These are phyloP conservation scores for Drosophila busckii DNA, from an alignment of 1,140 invertebrate genomes.

Conservation along the genomic window DNA sequence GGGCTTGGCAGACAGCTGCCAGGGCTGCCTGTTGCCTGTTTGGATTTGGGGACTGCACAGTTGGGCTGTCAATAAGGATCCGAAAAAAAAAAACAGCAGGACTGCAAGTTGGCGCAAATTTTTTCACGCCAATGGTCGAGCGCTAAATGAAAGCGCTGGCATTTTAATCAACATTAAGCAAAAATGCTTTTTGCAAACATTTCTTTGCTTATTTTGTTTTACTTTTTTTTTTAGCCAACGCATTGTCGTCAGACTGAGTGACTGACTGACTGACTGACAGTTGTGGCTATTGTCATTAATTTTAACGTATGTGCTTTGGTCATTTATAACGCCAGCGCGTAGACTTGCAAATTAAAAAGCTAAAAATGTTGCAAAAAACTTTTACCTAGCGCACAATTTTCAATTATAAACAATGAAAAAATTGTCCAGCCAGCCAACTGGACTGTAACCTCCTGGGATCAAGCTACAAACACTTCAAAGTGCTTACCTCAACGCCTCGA, in stretches of 20 bases:
- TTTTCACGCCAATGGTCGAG: constrained; percentile 54
- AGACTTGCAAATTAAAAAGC: constrained; percentile 67
- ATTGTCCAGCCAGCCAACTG: constrained; percentile 20
- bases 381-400: constrained; percentile 31
- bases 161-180: constrained; percentile 78
- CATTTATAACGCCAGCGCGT: constrained; percentile 57
- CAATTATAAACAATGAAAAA: constrained; percentile 42
- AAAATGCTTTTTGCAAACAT: constrained; percentile 74
- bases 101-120: constrained; percentile 56
- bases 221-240: constrained; percentile 1
- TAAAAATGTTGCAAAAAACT: constrained; percentile 12
- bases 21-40: constrained; percentile 46
- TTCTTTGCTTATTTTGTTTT: constrained; percentile 34
- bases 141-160: constrained; percentile 55
- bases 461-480: constrained; percentile 62
- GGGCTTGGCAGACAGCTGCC: constrained; percentile 62
- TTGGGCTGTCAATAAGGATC: constrained; percentile 64
- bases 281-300: constrained; percentile 63
- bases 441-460: constrained; percentile 15
- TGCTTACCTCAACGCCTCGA: constrained; percentile 13
- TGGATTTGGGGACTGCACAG: constrained; percentile 46
- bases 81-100: constrained; percentile 13
- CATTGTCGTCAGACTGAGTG: constrained; percentile 35
- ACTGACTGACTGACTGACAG: constrained; percentile 43
- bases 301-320: constrained; percentile 68